Conservation (phyloP, 2,113 vertebrate genomes). For the Rhinoderma darwinii region DNA sequence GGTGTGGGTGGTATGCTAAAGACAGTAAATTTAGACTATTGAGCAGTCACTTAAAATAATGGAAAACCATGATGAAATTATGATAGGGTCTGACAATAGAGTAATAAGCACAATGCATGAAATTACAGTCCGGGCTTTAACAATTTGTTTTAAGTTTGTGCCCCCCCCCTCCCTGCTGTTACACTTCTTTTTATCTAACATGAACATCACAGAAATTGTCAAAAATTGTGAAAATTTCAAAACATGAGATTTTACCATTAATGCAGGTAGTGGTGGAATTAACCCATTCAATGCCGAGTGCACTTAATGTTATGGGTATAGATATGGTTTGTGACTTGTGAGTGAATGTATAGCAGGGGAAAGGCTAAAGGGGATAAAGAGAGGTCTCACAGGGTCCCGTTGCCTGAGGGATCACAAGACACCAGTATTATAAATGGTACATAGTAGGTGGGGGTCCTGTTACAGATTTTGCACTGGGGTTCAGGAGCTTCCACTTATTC, state of each 20-base stretch:
- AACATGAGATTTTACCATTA: no score
- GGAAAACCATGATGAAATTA: background rate
- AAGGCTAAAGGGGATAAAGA: no score
- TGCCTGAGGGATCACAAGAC: no score
- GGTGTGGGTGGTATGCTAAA: slow-evolving; percentile 1
- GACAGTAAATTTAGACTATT: background rate
- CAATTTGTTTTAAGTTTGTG: background rate
- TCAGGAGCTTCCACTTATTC: no score
- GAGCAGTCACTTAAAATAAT: slow-evolving; percentile 3
- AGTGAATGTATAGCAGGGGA: no score
- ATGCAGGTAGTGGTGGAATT: background rate
- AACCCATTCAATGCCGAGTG: background rate
- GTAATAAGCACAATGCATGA: background rate
- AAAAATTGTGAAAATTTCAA: background rate
- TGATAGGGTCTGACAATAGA: background rate
- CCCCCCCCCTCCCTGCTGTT: background rate
- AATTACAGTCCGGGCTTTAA: slow-evolving; percentile 1
- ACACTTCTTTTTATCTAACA: background rate
- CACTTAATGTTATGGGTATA: no score
- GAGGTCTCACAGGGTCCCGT: no score
- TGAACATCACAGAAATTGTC: background rate
- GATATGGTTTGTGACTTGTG: no score
- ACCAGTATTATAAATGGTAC: no score
- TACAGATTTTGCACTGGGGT: no score
- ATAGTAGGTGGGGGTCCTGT: no score